A percentile compares a stretch with the other conserved stretches of the same genome.
Conservation (phyloP, 2,888 invertebrate species). For the Acleris emargana region DNA sequence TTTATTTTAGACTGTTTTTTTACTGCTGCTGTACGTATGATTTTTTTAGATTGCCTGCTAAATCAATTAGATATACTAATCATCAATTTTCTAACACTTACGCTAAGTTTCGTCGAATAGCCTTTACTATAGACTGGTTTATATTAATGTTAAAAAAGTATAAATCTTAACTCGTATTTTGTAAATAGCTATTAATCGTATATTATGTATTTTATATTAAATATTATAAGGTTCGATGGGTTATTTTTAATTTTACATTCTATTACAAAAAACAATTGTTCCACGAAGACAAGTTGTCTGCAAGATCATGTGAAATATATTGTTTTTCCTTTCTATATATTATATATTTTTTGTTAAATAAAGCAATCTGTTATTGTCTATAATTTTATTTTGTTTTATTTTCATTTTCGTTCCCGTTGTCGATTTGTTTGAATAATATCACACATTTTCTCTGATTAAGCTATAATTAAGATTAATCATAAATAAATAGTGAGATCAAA, state of each 20-base stretch:
- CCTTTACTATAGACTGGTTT: constrained; percentile 84
- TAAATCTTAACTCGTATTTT: constrained; percentile 82
- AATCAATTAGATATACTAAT: constrained; percentile 58
- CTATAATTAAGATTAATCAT: constrained; percentile 59
- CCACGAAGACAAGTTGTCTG: constrained; percentile 58
- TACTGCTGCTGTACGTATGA: constrained; percentile 39
- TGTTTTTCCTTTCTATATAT: constrained; percentile 79
- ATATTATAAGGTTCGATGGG: constrained; percentile 81
- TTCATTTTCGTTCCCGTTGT: constrained; percentile 59
- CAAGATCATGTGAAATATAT: constrained; percentile 71
- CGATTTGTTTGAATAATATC: constrained; percentile 47
- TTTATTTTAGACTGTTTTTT: constrained; percentile 40
- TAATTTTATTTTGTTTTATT: constrained; percentile 73
- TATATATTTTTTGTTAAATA: constrained; percentile 84
- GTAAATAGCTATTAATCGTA: constrained; percentile 82
- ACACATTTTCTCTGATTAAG: constrained; percentile 44
- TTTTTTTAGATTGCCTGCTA: constrained; percentile 75
- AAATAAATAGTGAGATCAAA: constrained; percentile 73
- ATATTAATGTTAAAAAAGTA: constrained; percentile 79
- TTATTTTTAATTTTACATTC: constrained; percentile 82
- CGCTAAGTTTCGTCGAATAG: constrained; percentile 81
- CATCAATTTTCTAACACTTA: constrained; percentile 76
- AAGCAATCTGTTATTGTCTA: constrained; percentile 84
- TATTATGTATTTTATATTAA: constrained; percentile 80
- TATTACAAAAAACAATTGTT: constrained; percentile 75